Conservation (phyloP, 2,113 vertebrate genomes). For the Geothlypis trichas region DNA sequence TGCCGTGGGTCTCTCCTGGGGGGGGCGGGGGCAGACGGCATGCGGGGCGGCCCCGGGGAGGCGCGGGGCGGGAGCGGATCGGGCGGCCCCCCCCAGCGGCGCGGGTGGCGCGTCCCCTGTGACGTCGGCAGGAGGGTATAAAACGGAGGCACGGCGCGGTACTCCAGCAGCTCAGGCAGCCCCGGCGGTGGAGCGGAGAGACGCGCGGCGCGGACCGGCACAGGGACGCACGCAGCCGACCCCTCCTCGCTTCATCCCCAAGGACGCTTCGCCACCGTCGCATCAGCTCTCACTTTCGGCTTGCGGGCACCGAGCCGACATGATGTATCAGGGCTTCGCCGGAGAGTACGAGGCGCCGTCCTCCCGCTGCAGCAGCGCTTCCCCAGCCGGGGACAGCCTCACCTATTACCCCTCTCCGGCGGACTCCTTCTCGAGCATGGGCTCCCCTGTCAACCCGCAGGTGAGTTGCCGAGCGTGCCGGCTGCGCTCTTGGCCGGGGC, state of each 20-base stretch:
- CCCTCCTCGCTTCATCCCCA: neutral
- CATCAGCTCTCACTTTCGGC: neutral
- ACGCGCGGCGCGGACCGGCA: constrained; percentile 26
- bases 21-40: neutral
- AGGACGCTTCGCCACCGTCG: neutral
- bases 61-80: neutral
- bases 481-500: neutral
- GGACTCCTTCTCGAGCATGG: constrained; percentile 89
- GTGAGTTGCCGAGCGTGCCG: constrained; percentile 67
- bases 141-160: constrained; percentile 12
- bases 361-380: constrained; percentile 95
- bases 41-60: neutral
- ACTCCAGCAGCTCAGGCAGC: constrained; percentile 17
- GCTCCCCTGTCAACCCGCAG: constrained; percentile 87
- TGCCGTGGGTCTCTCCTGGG: accelerated
- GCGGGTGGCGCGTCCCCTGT: neutral
- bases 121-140: constrained; percentile 48
- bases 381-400: constrained; percentile 84
- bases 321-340: constrained; percentile 90
- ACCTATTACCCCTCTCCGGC: constrained; percentile 87
- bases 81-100: neutral
- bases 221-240: constrained; percentile 43
- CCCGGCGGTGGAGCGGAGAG: neutral
- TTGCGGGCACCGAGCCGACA: constrained; percentile 12
- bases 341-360: constrained; percentile 88